Evolutionary conservation across 53 echinoderm and acorn worm genomes (phyloP).

Genomic region (Holothuria leucospilota): DNA sequence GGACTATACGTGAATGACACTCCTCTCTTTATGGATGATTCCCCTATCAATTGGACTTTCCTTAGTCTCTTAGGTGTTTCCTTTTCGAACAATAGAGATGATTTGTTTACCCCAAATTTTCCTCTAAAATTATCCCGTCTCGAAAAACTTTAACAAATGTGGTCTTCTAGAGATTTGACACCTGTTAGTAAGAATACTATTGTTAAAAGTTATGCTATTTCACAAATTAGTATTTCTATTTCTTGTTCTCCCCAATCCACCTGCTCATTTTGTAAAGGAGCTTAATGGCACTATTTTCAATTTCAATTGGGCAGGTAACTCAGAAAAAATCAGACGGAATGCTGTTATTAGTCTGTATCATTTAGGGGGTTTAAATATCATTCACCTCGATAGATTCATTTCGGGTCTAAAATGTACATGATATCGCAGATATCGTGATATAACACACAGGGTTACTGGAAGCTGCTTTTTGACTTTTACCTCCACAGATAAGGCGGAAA

Average conservation of each 20-base stretch:
- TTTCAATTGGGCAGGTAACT: background rate
- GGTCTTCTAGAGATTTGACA: background rate
- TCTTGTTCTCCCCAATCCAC: background rate
- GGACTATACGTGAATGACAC: too few relatives aligned
- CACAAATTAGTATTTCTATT: background rate
- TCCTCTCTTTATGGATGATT: too few relatives aligned
- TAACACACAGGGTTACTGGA: too few relatives aligned
- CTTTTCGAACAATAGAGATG: too few relatives aligned
- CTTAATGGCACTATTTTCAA: background rate
- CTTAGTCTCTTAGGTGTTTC: too few relatives aligned
- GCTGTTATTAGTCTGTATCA: background rate
- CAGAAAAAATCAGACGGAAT: background rate
- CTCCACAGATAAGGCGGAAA: too few relatives aligned
- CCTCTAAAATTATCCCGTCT: background rate
- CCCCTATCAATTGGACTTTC: too few relatives aligned
- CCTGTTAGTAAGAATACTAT: background rate
- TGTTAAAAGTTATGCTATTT: constrained; percentile 9
- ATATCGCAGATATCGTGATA: too few relatives aligned
- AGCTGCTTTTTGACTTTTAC: too few relatives aligned
- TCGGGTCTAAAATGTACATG: background rate
- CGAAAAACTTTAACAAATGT: background rate
- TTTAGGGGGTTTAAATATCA: background rate
- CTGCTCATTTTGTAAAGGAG: background rate
- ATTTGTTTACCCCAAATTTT: background rate
- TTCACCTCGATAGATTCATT: background rate